These are phyloP conservation scores for Cromileptes altivelis DNA, from an alignment of 2,113 vertebrate genomes.

Conservation along the genomic window DNA sequence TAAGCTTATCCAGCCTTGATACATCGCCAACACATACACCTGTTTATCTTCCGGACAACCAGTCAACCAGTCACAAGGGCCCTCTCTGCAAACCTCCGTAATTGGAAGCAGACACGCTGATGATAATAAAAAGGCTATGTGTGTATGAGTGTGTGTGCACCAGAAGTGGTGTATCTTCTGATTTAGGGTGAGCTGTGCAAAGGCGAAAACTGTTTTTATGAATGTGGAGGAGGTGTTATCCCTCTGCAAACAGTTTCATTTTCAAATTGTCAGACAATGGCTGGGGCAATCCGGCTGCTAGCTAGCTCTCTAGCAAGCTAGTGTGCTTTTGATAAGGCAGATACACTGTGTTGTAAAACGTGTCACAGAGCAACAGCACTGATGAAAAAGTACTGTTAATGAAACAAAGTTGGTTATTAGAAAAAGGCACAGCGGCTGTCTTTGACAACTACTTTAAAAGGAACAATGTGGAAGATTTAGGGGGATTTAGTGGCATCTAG, in stretches of 20 bases:
- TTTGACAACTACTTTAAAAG: not conserved
- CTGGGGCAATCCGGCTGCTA: no score
- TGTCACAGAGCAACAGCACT: not conserved
- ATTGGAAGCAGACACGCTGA: conserved; percentile 77
- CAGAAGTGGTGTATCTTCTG: conserved; percentile 2
- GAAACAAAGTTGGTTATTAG: not conserved
- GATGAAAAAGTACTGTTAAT: conserved; percentile 1
- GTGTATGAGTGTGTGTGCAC: not conserved
- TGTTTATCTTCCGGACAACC: conserved; percentile 75
- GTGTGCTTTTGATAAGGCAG: conserved; percentile 12
- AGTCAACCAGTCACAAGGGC: conserved; percentile 72
- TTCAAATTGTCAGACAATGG: conserved; percentile 1
- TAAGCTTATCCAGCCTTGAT: conserved; percentile 75
- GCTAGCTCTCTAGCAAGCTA: not conserved
- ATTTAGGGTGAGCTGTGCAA: conserved; percentile 36
- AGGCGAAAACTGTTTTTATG: conserved; percentile 28
- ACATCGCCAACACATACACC: conserved; percentile 75
- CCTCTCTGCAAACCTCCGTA: conserved; percentile 69
- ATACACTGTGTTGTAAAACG: not conserved
- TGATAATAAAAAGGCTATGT: conserved; percentile 60
- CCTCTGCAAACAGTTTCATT: not conserved
- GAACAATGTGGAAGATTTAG: no score
- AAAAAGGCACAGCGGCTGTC: not conserved
- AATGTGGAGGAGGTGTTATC: conserved; percentile 23
- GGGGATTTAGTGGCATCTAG: no score